A percentile compares a stretch with the other conserved stretches of the same genome.
phyloP scores from a whole-genome alignment of 35 echinoderm and acorn worm genomes.

The Stichopus chloronotus region DNA sequence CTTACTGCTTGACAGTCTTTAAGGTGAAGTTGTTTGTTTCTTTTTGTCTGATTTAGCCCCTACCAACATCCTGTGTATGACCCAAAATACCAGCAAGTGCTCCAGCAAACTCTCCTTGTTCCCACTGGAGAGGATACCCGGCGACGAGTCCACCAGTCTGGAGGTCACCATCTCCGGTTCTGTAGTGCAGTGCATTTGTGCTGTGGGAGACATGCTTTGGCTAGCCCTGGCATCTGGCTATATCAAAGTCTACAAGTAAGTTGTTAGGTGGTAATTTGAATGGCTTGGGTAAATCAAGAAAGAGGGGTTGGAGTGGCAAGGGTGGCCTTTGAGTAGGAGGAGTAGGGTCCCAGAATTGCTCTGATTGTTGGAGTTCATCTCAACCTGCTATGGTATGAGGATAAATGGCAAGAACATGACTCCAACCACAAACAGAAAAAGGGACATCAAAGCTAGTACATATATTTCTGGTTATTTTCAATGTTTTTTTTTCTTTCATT shows the following conservation, averaged over 20 bases:
- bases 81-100: conserved; percentile 47
- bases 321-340: not conserved
- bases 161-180: conserved; percentile 63
- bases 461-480: no score
- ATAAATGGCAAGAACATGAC: no score
- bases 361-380: not conserved
- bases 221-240: conserved; percentile 70
- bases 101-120: conserved; percentile 60
- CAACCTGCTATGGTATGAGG: not conserved
- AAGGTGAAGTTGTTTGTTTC: not conserved
- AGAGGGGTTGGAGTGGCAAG: not conserved
- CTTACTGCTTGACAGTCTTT: not conserved
- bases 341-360: not conserved
- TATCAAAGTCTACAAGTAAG: conserved; percentile 82
- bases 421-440: no score
- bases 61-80: conserved; percentile 66
- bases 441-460: no score
- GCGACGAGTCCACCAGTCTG: conserved; percentile 67
- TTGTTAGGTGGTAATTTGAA: not conserved
- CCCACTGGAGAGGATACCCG: conserved; percentile 70
- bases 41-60: not conserved
- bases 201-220: conserved; percentile 88
- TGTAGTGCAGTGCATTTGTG: conserved; percentile 76
- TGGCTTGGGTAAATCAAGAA: not conserved
- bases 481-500: no score